Percentiles rank a stretch among this genome's conserved stretches.
Conservation (phyloP, 2,888 invertebrate genomes). For the Barypeithes pellucidus region DNA sequence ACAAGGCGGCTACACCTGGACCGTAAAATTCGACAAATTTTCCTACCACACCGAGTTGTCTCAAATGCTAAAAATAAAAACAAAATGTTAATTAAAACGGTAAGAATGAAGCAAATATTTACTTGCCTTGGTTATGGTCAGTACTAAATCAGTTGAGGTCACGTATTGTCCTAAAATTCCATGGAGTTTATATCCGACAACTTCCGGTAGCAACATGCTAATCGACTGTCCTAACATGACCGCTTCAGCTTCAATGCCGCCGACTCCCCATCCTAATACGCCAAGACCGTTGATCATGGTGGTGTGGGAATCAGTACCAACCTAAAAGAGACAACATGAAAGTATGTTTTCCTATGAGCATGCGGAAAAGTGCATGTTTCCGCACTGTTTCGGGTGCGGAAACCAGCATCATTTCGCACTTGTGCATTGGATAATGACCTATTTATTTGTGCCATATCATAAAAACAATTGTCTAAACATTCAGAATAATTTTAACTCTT, state of each 20-base stretch:
- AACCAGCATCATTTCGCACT: no score
- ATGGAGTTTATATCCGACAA: slow-evolving; percentile 92
- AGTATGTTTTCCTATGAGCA: not conserved
- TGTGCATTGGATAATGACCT: no score
- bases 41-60: slow-evolving; percentile 96
- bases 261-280: slow-evolving; percentile 97
- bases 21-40: slow-evolving; percentile 99
- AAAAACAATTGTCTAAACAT: no score
- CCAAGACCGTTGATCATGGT: slow-evolving; percentile 99
- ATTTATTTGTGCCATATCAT: no score
- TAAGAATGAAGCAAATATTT: slow-evolving; percentile 20
- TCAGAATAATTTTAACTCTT: no score
- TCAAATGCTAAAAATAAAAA: slow-evolving; percentile 74
- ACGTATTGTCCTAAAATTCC: slow-evolving; percentile 87
- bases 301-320: slow-evolving; percentile 99
- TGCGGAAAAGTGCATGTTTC: no score
- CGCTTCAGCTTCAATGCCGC: slow-evolving; percentile 98
- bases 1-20: slow-evolving; percentile 90
- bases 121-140: slow-evolving; percentile 94
- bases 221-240: slow-evolving; percentile 99
- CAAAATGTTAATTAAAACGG: not conserved
- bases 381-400: no score
- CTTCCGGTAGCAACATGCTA: slow-evolving; percentile 96
- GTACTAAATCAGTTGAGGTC: slow-evolving; percentile 97
- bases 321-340: slow-evolving; percentile 67